phyloP scores from a whole-genome alignment of 2,797 vertebrate genomes.

The Esox masquinongy region DNA sequence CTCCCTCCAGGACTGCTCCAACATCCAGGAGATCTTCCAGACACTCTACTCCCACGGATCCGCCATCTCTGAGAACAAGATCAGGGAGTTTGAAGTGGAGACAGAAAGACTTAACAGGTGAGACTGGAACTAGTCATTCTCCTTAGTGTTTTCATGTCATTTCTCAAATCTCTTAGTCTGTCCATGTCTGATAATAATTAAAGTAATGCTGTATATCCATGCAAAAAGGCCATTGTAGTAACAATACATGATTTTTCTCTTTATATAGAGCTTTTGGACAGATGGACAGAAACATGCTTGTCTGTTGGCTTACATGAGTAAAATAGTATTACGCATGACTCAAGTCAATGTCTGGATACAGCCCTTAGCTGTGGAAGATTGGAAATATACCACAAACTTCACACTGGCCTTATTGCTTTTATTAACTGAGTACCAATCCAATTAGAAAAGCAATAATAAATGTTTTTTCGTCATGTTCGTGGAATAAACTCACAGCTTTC shows the following conservation, averaged over 20 bases:
- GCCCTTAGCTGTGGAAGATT: too few species aligned
- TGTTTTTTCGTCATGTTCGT: too few species aligned
- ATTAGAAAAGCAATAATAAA: too few species aligned
- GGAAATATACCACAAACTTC: too few species aligned
- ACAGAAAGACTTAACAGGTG: slow-evolving; percentile 87
- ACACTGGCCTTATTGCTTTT: too few species aligned
- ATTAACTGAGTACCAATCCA: too few species aligned
- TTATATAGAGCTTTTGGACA: too few species aligned
- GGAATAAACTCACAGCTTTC: too few species aligned
- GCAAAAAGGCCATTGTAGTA: neutral
- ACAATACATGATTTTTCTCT: neutral
- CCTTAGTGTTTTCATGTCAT: too few species aligned
- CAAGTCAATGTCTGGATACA: too few species aligned
- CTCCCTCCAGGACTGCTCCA: slow-evolving; percentile 87
- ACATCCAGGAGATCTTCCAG: slow-evolving; percentile 89
- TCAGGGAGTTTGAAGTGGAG: slow-evolving; percentile 87
- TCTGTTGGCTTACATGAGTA: neutral
- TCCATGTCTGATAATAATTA: neutral
- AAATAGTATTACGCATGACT: neutral
- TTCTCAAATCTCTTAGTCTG: neutral
- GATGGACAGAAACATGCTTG: neutral
- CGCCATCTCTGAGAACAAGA: slow-evolving; percentile 86
- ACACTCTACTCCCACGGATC: slow-evolving; percentile 87
- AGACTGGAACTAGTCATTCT: neutral
- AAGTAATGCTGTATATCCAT: neutral